Evolutionary conservation across 2,113 vertebrate species (phyloP).

Genomic region (Otocyon megalotis): DNA sequence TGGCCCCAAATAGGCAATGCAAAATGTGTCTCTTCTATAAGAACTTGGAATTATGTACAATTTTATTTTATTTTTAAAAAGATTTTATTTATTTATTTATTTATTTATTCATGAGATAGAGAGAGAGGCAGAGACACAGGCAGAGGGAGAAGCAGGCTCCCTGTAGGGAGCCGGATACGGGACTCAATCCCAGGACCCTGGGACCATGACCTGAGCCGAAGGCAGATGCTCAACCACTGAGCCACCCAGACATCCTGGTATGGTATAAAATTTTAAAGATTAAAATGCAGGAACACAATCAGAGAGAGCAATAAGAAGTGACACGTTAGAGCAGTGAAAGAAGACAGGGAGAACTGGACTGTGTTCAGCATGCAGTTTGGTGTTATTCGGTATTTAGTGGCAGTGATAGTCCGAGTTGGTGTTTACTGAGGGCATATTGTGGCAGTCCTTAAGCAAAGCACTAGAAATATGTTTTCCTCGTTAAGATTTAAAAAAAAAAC

Average conservation of each 20-base stretch:
- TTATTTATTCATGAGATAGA: no score
- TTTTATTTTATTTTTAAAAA: background rate
- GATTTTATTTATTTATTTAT: no score
- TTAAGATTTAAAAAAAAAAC: background rate
- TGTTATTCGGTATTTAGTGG: background rate
- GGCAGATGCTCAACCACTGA: no score
- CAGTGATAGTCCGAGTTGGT: background rate
- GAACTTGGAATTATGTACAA: background rate
- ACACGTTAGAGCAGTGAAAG: background rate
- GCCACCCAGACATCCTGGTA: no score
- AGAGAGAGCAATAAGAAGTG: background rate
- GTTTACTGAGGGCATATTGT: background rate
- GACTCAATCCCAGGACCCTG: no score
- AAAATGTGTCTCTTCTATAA: background rate
- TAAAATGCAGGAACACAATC: background rate
- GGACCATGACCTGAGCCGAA: no score
- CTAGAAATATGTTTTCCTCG: background rate
- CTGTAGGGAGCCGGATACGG: no score
- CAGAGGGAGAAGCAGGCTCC: no score
- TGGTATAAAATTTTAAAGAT: background rate
- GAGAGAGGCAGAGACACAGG: no score
- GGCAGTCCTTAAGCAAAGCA: background rate
- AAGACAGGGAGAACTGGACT: background rate
- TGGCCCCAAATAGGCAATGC: background rate
- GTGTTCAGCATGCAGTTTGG: background rate